These are phyloP conservation scores for Hemicentrotus pulcherrimus DNA, from an alignment of 35 echinoderm and acorn worm genomes.

Conservation along the genomic window DNA sequence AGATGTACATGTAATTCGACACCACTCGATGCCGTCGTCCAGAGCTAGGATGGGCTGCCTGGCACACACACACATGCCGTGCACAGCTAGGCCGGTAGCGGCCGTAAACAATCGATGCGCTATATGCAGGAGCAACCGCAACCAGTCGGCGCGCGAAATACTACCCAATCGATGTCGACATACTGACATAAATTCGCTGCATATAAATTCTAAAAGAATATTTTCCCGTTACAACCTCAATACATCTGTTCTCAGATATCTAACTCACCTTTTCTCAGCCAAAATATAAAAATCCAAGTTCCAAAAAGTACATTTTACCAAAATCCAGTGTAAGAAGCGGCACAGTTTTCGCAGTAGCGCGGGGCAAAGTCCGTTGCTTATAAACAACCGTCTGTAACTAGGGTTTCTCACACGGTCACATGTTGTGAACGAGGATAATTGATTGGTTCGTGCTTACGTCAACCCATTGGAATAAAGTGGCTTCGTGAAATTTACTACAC, in stretches of 20 bases:
- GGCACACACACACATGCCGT: neutral
- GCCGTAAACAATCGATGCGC: neutral
- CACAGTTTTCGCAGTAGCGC: neutral
- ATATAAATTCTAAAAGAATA: neutral
- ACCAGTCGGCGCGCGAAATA: neutral
- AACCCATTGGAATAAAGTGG: neutral
- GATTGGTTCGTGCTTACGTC: constrained; percentile 31
- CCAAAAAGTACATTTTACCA: neutral
- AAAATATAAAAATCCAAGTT: neutral
- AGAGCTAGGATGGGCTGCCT: neutral
- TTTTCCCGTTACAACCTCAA: neutral
- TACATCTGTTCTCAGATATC: neutral
- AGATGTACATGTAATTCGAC: neutral
- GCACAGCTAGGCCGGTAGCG: neutral
- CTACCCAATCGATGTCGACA: neutral
- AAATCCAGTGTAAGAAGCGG: neutral
- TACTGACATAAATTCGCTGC: neutral
- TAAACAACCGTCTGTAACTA: constrained; percentile 30
- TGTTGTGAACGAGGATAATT: constrained; percentile 33
- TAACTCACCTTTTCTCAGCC: neutral
- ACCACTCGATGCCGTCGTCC: neutral
- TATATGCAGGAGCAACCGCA: neutral
- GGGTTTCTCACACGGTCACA: constrained; percentile 42
- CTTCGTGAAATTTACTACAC: neutral
- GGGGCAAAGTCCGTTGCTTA: constrained; percentile 33